A percentile compares a stretch with the other conserved stretches of the same genome.
These are phyloP conservation scores for Sylvilagus bachmani DNA, from an alignment of 2,113 vertebrate genomes.

Conservation along the genomic window DNA sequence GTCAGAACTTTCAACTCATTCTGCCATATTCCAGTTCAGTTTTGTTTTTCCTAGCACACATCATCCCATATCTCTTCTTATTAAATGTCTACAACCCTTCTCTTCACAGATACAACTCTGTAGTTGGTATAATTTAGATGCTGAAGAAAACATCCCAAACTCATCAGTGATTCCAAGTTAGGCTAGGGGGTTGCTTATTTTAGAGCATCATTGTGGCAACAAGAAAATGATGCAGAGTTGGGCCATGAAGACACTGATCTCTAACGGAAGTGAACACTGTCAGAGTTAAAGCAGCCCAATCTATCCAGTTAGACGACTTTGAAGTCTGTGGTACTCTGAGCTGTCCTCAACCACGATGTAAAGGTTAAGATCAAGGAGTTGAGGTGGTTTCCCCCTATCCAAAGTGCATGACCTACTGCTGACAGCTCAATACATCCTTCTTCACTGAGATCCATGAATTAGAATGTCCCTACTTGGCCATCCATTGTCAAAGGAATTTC, in stretches of 20 bases:
- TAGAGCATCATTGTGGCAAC: constrained; percentile 56
- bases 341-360: not conserved
- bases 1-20: not conserved
- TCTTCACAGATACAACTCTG: constrained; percentile 50
- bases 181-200: constrained; percentile 55
- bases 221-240: constrained; percentile 53
- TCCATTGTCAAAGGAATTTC: not conserved
- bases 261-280: constrained; percentile 5
- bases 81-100: not conserved
- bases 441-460: not conserved
- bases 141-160: constrained; percentile 67
- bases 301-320: not conserved
- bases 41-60: constrained; percentile 48
- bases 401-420: not conserved
- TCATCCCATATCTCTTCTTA: not conserved
- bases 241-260: not conserved
- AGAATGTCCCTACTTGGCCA: not conserved
- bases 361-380: not conserved
- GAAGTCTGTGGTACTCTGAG: not conserved
- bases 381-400: not conserved
- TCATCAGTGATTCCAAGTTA: not conserved
- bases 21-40: not conserved
- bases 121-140: constrained; percentile 75
- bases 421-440: not conserved
- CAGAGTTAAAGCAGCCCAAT: not conserved